Base-by-base conservation (phyloP, 2,888 invertebrate genomes). In the Chaitophorus viminalis region DNA sequence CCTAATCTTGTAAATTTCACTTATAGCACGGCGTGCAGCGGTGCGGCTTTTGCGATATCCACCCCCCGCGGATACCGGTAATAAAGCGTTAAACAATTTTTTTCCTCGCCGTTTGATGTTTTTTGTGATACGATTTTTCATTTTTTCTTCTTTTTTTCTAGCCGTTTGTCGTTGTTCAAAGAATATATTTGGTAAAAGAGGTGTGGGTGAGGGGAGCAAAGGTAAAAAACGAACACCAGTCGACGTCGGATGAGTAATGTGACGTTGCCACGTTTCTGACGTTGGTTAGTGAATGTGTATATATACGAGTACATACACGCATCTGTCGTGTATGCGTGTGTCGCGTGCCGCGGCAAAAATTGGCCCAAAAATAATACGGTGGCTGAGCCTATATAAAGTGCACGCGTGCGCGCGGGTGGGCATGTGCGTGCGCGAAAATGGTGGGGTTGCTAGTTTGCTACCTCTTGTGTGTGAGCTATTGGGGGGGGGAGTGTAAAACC, bases 231-330 rank as follows among this genome's bases (percentile, higher is more conserved):
- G 76, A 65, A 76, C 31, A 65, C 75, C 52, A 78, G 86, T 70
- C 78, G 54, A 39, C 54, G 70, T 33, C 11, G 54, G 86, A 87
- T 87, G 86, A 87, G 86, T 87, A 87, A 87, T 87, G 86, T 87
- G 86, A 87, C 79, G 86, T 79, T 87, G 70, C 86, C 86, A 79
- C 79, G 86, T 78, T 79, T 87, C 54, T 60, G 52, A 36, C 36
- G 83, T 74, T 36, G 21, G 76, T 39, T 76, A 17, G 76, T 76
- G 36, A 36, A 21, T 60, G 17, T 76, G 60, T 81, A 79, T 33
- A 54, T 14, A 54, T 33, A 25, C n/a, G 17, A 31, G 31, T 78
- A 68, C 9, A 9, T 52, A 36, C 65, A 31, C 74, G 74, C 46
- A 46, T 74, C 82, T 60, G 82, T 18, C 9, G 72, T 0, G 68